Base-by-base conservation (phyloP, 2,888 invertebrate species). In the Protophormia terraenovae region DNA sequence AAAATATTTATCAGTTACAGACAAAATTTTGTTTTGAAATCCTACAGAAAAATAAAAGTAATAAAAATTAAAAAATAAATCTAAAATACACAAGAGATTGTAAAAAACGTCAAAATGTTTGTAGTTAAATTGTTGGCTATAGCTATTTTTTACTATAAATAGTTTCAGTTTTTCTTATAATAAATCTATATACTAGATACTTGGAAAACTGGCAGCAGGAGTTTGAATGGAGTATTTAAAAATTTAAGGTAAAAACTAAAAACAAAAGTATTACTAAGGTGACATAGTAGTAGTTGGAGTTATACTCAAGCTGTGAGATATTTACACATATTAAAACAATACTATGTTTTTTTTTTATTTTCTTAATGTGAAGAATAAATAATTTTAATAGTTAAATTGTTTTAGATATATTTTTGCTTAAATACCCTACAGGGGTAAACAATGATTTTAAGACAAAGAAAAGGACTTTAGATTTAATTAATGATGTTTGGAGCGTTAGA, bases 11-110 rank as follows among this genome's bases (percentile, higher is more conserved):
- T 84, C 77, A 77, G 64, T 58, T 47, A 47, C 16, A 55, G 29
- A 77, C 60, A 58, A 64, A 76, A 77, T 66, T 71, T 60, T 66
- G 24, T 84, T 78, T 85, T 55, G 69, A 82, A 85, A 85, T 78
- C 41, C 67, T 35, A 45, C 4, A 72, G n/a, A 72, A 29, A 60
- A 19, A 58, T 16, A 19, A 19, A 19, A 16, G 47, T 2, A 73
- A 22, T 47, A 32, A 2, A n/a, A 45, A 60, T 32, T n/a, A 2
- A 16, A 55, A 66, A 41, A 41, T 24, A 24, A 45, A 16, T 16
- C 2, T 10, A 16, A 69, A 71, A 72, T 58, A 27, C 29, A 3
- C 29, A 29, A 69, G 73, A 78, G 81, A 82, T 82, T 85, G 81
- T 85, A 78, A 66, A n/a, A n/a, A 72, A 72, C 72, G 66, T 84